phyloP scores from a whole-genome alignment of 2,113 vertebrate species.

The Plectropomus leopardus region DNA sequence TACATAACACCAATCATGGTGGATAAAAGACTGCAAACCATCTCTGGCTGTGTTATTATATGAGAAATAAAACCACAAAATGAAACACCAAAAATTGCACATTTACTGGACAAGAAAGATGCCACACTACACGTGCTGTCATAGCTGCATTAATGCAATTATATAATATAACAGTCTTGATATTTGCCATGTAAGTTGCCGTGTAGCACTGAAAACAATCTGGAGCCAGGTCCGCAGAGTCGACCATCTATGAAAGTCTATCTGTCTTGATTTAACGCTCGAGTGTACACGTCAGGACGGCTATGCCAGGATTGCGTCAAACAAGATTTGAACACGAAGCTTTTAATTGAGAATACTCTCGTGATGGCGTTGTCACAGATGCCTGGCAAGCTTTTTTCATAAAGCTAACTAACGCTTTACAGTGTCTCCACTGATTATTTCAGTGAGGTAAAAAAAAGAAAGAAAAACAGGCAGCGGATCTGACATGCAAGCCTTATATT shows the following conservation, averaged over 20 bases:
- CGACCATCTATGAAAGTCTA: constrained; percentile 43
- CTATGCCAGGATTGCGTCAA: constrained; percentile 55
- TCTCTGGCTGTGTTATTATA: too few species aligned
- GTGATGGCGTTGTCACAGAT: constrained; percentile 24
- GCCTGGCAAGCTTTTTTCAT: constrained; percentile 14
- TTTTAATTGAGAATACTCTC: constrained; percentile 72
- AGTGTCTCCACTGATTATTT: constrained; percentile 44
- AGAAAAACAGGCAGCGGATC: constrained; percentile 35
- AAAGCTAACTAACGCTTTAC: constrained; percentile 28
- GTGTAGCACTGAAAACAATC: constrained; percentile 46
- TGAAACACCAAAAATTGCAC: too few species aligned
- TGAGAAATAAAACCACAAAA: too few species aligned
- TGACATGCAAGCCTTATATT: constrained; percentile 16
- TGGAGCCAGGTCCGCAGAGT: constrained; percentile 28
- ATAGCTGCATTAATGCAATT: neutral
- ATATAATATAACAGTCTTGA: neutral
- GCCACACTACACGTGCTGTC: neutral
- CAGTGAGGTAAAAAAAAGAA: constrained; percentile 14
- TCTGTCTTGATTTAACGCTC: constrained; percentile 67
- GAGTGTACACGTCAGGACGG: constrained; percentile 66
- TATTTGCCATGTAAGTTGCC: constrained; percentile 1
- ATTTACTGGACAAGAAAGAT: neutral
- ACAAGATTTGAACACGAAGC: constrained; percentile 69
- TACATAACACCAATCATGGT: too few species aligned
- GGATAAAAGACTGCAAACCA: too few species aligned